phyloP scores from a whole-genome alignment of 2,888 invertebrate genomes.

The Eledone cirrhosa region DNA sequence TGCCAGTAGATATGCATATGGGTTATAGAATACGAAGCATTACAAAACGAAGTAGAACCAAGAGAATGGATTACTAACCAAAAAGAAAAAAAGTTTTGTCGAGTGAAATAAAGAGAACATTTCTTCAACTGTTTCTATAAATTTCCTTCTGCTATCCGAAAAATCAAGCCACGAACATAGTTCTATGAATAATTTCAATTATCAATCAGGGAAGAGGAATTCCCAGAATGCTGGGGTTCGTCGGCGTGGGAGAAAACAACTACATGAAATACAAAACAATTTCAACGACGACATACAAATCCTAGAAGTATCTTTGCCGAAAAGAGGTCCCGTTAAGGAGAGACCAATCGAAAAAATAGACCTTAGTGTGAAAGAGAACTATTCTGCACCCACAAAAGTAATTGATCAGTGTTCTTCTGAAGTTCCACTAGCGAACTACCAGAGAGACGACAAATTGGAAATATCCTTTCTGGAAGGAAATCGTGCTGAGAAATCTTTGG shows the following conservation, averaged over 20 bases:
- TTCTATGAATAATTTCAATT: conserved; percentile 26
- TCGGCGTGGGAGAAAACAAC: conserved; percentile 21
- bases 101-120: neutral
- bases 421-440: too few species aligned
- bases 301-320: conserved; percentile 5
- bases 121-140: neutral
- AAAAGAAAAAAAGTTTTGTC: neutral
- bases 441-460: too few species aligned
- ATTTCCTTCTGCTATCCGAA: neutral
- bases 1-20: too few species aligned
- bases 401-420: too few species aligned
- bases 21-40: neutral
- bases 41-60: neutral
- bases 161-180: too few species aligned
- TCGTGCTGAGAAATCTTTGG: too few species aligned
- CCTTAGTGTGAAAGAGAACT: too few species aligned
- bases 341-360: too few species aligned
- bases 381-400: too few species aligned
- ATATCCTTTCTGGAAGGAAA: too few species aligned
- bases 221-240: neutral
- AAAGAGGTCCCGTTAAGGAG: neutral
- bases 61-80: neutral
- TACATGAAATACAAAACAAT: conserved; percentile 20
- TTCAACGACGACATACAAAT: conserved; percentile 7
- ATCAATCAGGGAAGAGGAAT: neutral